Percentiles rank a stretch among this genome's conserved stretches.
phyloP scores from a whole-genome alignment of 2,113 vertebrate species.

The Onychostoma macrolepis region DNA sequence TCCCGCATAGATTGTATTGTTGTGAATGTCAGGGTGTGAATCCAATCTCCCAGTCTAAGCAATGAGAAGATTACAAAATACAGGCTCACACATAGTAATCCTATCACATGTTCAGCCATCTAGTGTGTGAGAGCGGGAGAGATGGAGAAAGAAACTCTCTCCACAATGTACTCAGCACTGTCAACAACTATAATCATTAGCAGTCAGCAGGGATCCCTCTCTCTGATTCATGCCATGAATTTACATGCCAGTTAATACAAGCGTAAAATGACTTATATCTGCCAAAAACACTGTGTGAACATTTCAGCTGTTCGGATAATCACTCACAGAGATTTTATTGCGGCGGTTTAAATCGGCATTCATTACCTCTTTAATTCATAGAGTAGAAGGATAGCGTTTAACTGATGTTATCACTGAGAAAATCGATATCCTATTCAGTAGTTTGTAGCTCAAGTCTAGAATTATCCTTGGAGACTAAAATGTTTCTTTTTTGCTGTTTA shows the following conservation, averaged over 20 bases:
- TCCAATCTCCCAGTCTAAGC: slow-evolving; percentile 24
- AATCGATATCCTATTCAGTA: slow-evolving; percentile 58
- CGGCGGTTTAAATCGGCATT: slow-evolving; percentile 15
- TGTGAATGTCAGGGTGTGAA: slow-evolving; percentile 22
- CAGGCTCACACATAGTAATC: slow-evolving; percentile 51
- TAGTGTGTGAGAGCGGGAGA: slow-evolving; percentile 42
- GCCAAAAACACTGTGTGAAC: slow-evolving; percentile 60
- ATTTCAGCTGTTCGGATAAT: slow-evolving; percentile 64
- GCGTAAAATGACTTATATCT: slow-evolving; percentile 67
- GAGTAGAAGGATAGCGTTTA: slow-evolving; percentile 55
- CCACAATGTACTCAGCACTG: slow-evolving; percentile 8
- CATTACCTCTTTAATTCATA: slow-evolving; percentile 46
- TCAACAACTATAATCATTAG: slow-evolving; percentile 60
- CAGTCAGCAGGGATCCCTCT: slow-evolving; percentile 65
- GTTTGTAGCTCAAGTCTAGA: slow-evolving; percentile 8
- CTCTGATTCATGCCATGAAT: slow-evolving; percentile 62
- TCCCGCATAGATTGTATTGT: slow-evolving; percentile 23
- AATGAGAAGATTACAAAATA: slow-evolving; percentile 24
- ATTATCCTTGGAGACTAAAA: neutral
- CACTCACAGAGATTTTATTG: slow-evolving; percentile 60
- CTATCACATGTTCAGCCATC: slow-evolving; percentile 36
- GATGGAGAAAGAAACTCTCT: slow-evolving; percentile 3
- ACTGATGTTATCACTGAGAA: slow-evolving; percentile 62
- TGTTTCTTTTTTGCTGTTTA: neutral
- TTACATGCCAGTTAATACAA: slow-evolving; percentile 66